Evolutionary conservation across 37 sponge, comb jelly and placozoan species (phyloP).

Genomic region (Axinella damicornis): DNA sequence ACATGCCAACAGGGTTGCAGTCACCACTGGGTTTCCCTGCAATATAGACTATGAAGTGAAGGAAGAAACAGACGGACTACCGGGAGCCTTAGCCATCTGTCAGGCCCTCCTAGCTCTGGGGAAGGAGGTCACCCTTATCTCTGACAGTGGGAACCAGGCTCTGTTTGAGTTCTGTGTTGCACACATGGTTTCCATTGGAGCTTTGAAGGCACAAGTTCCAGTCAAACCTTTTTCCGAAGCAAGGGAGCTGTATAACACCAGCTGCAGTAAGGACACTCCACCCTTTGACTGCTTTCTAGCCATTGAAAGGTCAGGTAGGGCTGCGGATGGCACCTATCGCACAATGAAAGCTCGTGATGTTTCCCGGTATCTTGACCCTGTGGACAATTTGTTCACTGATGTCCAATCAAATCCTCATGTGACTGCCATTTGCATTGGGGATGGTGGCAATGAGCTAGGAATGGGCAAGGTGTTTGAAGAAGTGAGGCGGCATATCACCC

Average conservation of each 20-base stretch:
- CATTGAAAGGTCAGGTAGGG: conserved; percentile 83
- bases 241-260: neutral
- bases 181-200: conserved; percentile 23
- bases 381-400: conserved; percentile 73
- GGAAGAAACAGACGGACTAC: conserved; percentile 86
- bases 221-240: conserved; percentile 24
- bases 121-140: conserved; percentile 55
- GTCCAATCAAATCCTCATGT: conserved; percentile 30
- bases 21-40: conserved; percentile 82
- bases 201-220: conserved; percentile 13
- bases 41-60: conserved; percentile 37
- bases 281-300: conserved; percentile 82
- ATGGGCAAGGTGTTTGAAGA: conserved; percentile 82
- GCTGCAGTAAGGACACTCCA: neutral
- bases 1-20: conserved; percentile 67
- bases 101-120: conserved; percentile 67
- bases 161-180: conserved; percentile 40
- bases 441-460: conserved; percentile 98
- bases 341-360: conserved; percentile 81
- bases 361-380: conserved; percentile 53
- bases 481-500: conserved; percentile 43
- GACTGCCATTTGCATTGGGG: conserved; percentile 88
- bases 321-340: conserved; percentile 73
- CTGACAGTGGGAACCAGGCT: conserved; percentile 7
- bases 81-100: conserved; percentile 76